Evolutionary conservation across 2,888 invertebrate species (phyloP).

Genomic region (Mesochorus sp.): DNA sequence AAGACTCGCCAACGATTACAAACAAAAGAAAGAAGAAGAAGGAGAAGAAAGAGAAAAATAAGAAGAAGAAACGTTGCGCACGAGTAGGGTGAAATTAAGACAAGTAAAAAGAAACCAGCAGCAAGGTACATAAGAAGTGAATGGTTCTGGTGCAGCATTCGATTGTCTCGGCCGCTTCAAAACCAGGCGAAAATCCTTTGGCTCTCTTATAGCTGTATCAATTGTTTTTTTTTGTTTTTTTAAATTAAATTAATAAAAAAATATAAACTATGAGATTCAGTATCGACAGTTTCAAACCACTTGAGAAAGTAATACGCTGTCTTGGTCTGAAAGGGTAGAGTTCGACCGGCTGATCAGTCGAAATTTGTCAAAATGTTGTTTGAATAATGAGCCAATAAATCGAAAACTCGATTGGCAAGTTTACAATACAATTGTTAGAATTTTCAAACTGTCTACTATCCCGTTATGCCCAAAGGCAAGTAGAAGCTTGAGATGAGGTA

Average conservation of each 20-base stretch:
- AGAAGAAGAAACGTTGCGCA: not conserved
- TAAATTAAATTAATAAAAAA: too few relatives aligned
- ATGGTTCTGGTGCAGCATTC: conserved; percentile 48
- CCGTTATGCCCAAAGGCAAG: conserved; percentile 21
- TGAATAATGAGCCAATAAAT: too few relatives aligned
- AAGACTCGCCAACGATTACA: not conserved
- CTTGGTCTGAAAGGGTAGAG: too few relatives aligned
- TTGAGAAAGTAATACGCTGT: too few relatives aligned
- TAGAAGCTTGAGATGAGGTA: not conserved
- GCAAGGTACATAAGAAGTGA: conserved; percentile 33
- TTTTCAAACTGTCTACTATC: conserved; percentile 25
- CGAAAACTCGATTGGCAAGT: conserved; percentile 2
- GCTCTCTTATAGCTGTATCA: conserved; percentile 8
- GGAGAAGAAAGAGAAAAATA: conserved; percentile 2
- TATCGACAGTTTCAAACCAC: too few relatives aligned
- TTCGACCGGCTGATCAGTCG: too few relatives aligned
- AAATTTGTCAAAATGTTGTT: too few relatives aligned
- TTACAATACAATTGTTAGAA: conserved; percentile 28
- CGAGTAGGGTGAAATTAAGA: conserved; percentile 6
- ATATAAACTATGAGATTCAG: too few relatives aligned
- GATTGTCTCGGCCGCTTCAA: conserved; percentile 31
- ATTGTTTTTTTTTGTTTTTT: too few relatives aligned
- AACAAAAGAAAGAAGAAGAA: conserved; percentile 10
- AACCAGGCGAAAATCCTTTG: conserved; percentile 23
- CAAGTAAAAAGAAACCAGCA: conserved; percentile 9